These are phyloP conservation scores for Streptopelia turtur DNA, from an alignment of 2,797 vertebrate genomes.

Conservation along the genomic window DNA sequence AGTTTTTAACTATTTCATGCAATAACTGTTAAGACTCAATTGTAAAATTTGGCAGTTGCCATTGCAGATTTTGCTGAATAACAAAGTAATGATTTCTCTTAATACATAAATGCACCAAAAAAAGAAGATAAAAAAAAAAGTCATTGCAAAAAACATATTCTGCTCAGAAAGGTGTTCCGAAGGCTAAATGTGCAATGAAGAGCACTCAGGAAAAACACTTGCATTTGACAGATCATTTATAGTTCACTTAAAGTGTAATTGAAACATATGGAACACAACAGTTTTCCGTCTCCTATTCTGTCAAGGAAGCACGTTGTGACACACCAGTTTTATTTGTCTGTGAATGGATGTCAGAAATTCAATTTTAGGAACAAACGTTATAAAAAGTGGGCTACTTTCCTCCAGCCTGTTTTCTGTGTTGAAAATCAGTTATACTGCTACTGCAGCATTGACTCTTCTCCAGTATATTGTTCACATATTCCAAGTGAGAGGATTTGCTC, in stretches of 20 bases:
- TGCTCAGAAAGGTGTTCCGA: neutral
- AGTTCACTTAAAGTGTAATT: neutral
- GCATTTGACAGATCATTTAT: neutral
- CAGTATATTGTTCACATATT: neutral
- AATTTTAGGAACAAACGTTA: neutral
- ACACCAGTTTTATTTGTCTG: neutral
- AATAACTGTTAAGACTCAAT: neutral
- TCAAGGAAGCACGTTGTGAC: neutral
- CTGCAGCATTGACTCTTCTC: neutral
- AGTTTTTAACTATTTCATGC: neutral
- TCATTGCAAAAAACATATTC: neutral
- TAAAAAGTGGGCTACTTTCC: neutral
- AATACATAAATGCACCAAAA: fast-evolving
- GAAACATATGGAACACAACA: neutral
- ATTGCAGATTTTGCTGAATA: neutral
- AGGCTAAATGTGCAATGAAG: neutral
- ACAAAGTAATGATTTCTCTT: neutral
- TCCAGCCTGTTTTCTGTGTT: neutral
- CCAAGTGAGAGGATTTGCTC: neutral
- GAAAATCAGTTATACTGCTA: neutral
- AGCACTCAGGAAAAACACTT: neutral
- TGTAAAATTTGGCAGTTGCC: neutral
- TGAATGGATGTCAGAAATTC: neutral
- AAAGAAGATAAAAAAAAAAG: neutral
- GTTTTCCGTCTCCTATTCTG: neutral